phyloP scores from a whole-genome alignment of 2,113 vertebrate genomes.

The Murina feae region DNA sequence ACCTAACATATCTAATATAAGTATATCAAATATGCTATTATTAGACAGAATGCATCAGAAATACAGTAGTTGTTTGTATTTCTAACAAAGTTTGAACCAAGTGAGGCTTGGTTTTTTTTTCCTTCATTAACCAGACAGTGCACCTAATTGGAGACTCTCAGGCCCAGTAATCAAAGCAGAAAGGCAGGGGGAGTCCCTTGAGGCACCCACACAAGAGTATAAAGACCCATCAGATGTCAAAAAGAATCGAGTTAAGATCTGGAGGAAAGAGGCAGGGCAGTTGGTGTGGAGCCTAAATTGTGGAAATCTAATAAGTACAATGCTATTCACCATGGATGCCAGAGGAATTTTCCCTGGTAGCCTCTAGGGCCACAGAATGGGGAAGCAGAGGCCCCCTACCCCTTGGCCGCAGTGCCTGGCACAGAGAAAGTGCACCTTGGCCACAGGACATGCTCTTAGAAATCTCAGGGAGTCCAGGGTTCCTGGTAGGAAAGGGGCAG shows the following conservation, averaged over 20 bases:
- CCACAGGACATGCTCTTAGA: not conserved
- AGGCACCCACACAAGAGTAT: not conserved
- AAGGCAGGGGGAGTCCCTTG: not conserved
- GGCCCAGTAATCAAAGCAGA: not conserved
- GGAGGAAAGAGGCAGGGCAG: not conserved
- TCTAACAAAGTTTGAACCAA: not conserved
- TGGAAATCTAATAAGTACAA: not conserved
- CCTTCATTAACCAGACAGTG: not conserved
- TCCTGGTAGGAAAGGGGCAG: rapidly evolving
- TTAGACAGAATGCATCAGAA: not conserved
- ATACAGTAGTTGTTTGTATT: not conserved
- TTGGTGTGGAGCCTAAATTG: not conserved
- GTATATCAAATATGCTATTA: not conserved
- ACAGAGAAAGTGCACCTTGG: not conserved
- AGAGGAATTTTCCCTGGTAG: not conserved
- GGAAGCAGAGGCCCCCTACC: rapidly evolving
- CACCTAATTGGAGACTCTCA: not conserved
- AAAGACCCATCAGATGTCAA: not conserved
- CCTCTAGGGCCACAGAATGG: not conserved
- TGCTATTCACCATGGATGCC: not conserved
- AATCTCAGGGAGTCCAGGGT: not conserved
- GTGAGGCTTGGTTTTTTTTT: not conserved
- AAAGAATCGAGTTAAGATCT: not conserved
- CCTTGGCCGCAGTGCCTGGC: rapidly evolving
- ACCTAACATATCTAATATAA: not conserved